phyloP scores from a whole-genome alignment of 2,113 vertebrate genomes.

The Burhinus oedicnemus region DNA sequence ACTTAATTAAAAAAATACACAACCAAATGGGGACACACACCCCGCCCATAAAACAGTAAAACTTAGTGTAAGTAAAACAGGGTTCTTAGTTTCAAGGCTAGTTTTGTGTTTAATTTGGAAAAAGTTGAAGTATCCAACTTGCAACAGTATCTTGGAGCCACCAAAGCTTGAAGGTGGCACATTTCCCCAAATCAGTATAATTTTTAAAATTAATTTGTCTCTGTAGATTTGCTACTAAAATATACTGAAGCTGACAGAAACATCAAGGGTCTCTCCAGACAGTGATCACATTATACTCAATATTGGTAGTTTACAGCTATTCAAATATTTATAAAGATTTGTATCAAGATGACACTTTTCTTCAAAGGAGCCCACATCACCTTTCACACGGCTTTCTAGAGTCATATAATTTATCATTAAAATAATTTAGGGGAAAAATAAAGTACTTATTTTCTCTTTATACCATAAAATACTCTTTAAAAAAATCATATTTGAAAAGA shows the following conservation, averaged over 20 bases:
- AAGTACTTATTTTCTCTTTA: not conserved
- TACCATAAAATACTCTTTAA: not conserved
- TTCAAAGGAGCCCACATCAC: not conserved
- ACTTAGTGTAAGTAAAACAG: not conserved
- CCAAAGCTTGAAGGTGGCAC: not conserved
- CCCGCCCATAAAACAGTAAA: not conserved
- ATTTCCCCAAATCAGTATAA: accelerated
- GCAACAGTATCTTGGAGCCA: not conserved
- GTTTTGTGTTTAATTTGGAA: not conserved
- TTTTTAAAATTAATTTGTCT: not conserved
- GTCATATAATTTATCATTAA: not conserved
- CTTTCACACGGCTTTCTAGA: not conserved
- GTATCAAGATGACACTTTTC: not conserved
- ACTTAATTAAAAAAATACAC: not conserved
- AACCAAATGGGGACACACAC: not conserved
- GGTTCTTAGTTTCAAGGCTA: not conserved
- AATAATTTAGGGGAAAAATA: not conserved
- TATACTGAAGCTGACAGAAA: not conserved
- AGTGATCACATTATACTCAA: not conserved
- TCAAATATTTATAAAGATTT: not conserved
- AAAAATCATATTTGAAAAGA: not conserved
- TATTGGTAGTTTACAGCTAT: not conserved
- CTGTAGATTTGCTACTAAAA: not conserved
- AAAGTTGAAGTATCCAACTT: not conserved
- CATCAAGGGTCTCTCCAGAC: not conserved